Percentiles rank a stretch among this genome's conserved stretches.
These are phyloP conservation scores for Agonopterix heracliana DNA, from an alignment of 2,888 invertebrate genomes.

Conservation along the genomic window DNA sequence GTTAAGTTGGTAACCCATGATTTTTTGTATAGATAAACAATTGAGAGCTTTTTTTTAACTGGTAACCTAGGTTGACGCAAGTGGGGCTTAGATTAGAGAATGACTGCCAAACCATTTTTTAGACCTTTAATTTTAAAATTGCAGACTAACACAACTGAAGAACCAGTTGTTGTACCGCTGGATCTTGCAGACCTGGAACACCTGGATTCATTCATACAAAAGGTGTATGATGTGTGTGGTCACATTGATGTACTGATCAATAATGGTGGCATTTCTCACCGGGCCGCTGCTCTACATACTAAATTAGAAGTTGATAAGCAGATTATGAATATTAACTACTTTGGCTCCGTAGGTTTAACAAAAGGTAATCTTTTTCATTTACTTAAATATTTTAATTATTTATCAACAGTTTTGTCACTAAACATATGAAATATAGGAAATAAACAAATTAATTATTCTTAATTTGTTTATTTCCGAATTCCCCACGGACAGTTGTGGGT, in stretches of 20 bases:
- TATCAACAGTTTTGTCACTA: too few relatives aligned
- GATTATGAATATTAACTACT: conserved; percentile 96
- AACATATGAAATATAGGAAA: too few relatives aligned
- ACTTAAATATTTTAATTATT: too few relatives aligned
- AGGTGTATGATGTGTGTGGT: conserved; percentile 82
- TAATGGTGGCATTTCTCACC: conserved; percentile 91
- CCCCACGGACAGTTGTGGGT: too few relatives aligned
- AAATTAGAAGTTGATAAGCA: conserved; percentile 87
- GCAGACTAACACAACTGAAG: conserved; percentile 77
- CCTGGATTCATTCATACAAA: conserved; percentile 78
- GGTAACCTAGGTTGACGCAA: too few relatives aligned
- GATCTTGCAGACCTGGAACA: conserved; percentile 84
- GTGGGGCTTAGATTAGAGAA: too few relatives aligned
- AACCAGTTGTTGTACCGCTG: conserved; percentile 83
- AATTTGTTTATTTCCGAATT: too few relatives aligned
- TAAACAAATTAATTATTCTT: too few relatives aligned
- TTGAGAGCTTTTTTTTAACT: too few relatives aligned
- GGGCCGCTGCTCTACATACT: conserved; percentile 86
- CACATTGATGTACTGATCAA: conserved; percentile 93
- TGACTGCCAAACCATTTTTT: too few relatives aligned
- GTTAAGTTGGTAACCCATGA: too few relatives aligned
- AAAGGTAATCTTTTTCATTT: conserved; percentile 78
- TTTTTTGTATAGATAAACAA: too few relatives aligned
- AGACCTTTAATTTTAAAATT: conserved; percentile 8
- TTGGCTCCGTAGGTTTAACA: conserved; percentile 93